These are phyloP conservation scores for Listronotus oregonensis DNA, from an alignment of 1,140 invertebrate species.

Conservation along the genomic window DNA sequence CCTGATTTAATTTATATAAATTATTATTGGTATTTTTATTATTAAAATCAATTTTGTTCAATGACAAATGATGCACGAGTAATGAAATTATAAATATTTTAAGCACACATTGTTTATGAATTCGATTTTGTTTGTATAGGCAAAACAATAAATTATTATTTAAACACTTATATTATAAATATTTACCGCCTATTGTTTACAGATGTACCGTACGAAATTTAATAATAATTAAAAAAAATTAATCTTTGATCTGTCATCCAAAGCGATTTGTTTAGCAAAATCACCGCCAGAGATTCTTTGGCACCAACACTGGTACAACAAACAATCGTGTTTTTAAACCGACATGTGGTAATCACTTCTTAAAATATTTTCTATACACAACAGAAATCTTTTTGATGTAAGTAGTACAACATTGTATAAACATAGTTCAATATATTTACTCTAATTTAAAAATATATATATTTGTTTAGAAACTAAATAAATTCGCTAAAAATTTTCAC, in stretches of 20 bases:
- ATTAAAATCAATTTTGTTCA: not conserved
- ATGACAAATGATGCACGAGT: constrained; percentile 7
- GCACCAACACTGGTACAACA: constrained; percentile 25
- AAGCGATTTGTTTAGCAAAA: constrained; percentile 32
- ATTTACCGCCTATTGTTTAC: constrained; percentile 34
- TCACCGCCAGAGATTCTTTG: constrained; percentile 12
- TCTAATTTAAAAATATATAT: not conserved
- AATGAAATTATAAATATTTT: constrained; percentile 11
- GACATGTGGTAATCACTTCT: constrained; percentile 26
- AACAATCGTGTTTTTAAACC: constrained; percentile 24
- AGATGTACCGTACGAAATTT: constrained; percentile 28
- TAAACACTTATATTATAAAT: constrained; percentile 32
- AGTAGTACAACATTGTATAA: constrained; percentile 16
- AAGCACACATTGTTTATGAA: constrained; percentile 18
- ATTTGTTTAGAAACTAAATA: no score
- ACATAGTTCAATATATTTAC: constrained; percentile 5
- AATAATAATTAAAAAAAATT: constrained; percentile 30
- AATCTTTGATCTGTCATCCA: constrained; percentile 36
- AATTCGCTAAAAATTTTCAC: no score
- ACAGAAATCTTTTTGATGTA: constrained; percentile 23
- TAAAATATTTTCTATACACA: constrained; percentile 23
- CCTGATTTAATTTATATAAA: not conserved
- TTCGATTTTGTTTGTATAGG: constrained; percentile 15
- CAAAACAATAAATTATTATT: constrained; percentile 36
- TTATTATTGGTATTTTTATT: not conserved